phyloP scores from a whole-genome alignment of 2,888 invertebrate species.

The Falcaria lacertinaria region DNA sequence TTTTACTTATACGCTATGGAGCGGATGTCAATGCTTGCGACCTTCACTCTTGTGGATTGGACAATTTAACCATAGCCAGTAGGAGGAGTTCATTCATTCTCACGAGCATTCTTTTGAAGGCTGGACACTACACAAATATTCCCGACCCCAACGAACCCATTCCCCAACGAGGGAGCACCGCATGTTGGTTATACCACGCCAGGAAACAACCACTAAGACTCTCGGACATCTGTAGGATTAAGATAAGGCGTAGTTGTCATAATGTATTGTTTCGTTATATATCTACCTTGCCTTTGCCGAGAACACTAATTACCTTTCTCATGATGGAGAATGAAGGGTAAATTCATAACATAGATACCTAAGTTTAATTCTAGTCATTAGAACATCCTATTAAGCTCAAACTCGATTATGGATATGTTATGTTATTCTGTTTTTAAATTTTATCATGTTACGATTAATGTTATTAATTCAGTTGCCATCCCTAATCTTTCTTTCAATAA shows the following conservation, averaged over 20 bases:
- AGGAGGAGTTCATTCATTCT: constrained; percentile 46
- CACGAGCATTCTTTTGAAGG: constrained; percentile 59
- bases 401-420: too few species aligned
- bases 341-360: constrained; percentile 3
- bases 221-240: constrained; percentile 79
- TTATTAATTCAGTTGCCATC: too few species aligned
- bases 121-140: constrained; percentile 46
- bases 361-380: constrained; percentile 2
- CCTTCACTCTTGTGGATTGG: constrained; percentile 74
- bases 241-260: constrained; percentile 55
- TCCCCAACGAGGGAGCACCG: constrained; percentile 40
- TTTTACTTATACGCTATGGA: constrained; percentile 80
- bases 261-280: constrained; percentile 57
- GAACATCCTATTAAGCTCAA: too few species aligned
- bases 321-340: constrained; percentile 74
- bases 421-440: too few species aligned
- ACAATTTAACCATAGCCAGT: constrained; percentile 77
- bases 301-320: constrained; percentile 76
- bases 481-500: too few species aligned
- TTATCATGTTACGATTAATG: too few species aligned
- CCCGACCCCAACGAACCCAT: constrained; percentile 8
- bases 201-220: constrained; percentile 73
- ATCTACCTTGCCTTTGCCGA: constrained; percentile 74
- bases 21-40: constrained; percentile 82
- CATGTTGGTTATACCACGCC: constrained; percentile 57